phyloP scores from a whole-genome alignment of 2,797 vertebrate genomes.

The Champsocephalus esox region DNA sequence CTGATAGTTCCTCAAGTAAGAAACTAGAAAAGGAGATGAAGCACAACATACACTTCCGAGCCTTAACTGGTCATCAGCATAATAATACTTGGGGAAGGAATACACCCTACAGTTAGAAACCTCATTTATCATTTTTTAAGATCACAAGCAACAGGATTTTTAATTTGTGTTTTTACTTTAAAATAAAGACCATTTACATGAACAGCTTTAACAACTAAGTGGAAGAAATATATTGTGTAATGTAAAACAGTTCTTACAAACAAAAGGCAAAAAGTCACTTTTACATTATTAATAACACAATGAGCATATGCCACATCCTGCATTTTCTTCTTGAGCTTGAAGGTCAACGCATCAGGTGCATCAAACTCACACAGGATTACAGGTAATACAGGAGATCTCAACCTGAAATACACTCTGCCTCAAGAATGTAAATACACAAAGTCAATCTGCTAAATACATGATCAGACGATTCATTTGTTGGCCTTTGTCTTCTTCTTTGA shows the following conservation, averaged over 20 bases:
- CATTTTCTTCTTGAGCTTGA: slow-evolving; percentile 25
- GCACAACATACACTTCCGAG: no score
- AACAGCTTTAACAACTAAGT: slow-evolving; percentile 44
- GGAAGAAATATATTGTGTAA: slow-evolving; percentile 29
- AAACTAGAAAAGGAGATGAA: no score
- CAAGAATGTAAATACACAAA: slow-evolving; percentile 40
- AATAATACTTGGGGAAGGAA: no score
- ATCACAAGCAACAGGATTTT: slow-evolving; percentile 6
- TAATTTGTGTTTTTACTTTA: slow-evolving; percentile 42
- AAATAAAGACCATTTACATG: slow-evolving; percentile 41
- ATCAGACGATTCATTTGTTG: slow-evolving; percentile 48
- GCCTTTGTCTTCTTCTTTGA: slow-evolving; percentile 89
- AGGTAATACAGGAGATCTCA: slow-evolving; percentile 25
- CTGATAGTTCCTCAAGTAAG: no score
- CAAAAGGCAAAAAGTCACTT: slow-evolving; percentile 21
- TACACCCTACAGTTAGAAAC: neutral
- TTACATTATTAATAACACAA: slow-evolving; percentile 55
- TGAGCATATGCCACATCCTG: slow-evolving; percentile 25
- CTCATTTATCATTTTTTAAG: neutral
- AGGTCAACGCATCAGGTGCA: slow-evolving; percentile 3
- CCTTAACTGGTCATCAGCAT: no score
- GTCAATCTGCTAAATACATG: slow-evolving; percentile 27
- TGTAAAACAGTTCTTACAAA: slow-evolving; percentile 50
- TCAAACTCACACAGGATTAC: slow-evolving; percentile 2
- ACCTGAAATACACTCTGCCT: slow-evolving; percentile 16